Evolutionary conservation across 2,113 vertebrate species (phyloP).

Genomic region (Colaptes auratus): DNA sequence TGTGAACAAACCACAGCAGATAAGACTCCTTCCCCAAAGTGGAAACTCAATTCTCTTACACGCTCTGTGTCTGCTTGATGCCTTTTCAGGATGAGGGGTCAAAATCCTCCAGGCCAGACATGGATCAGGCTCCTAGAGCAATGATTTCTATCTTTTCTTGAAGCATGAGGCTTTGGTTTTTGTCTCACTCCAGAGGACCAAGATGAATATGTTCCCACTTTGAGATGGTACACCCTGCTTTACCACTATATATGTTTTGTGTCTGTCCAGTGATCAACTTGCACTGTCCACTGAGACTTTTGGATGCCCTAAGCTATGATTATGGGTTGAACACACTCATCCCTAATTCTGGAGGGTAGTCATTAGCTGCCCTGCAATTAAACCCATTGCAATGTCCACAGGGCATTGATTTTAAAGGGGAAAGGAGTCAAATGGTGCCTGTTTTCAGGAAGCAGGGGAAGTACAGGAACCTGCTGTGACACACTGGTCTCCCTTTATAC

Average conservation of each 20-base stretch:
- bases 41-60: background rate
- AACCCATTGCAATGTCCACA: background rate
- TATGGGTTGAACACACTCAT: background rate
- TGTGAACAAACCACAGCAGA: background rate
- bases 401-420: background rate
- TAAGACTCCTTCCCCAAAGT: background rate
- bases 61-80: accelerated
- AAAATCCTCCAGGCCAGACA: background rate
- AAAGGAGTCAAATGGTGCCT: background rate
- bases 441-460: background rate
- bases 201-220: background rate
- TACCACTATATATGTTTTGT: background rate
- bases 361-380: conserved; percentile 18
- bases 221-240: background rate
- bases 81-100: background rate
- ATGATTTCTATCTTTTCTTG: background rate
- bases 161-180: background rate
- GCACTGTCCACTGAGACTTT: background rate
- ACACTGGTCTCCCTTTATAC: accelerated
- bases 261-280: background rate
- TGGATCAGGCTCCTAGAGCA: background rate
- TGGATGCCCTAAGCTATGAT: conserved; percentile 9
- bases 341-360: background rate
- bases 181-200: background rate
- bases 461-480: background rate